Evolutionary conservation across 2,113 vertebrate species (phyloP).

Genomic region (Larimichthys crocea): DNA sequence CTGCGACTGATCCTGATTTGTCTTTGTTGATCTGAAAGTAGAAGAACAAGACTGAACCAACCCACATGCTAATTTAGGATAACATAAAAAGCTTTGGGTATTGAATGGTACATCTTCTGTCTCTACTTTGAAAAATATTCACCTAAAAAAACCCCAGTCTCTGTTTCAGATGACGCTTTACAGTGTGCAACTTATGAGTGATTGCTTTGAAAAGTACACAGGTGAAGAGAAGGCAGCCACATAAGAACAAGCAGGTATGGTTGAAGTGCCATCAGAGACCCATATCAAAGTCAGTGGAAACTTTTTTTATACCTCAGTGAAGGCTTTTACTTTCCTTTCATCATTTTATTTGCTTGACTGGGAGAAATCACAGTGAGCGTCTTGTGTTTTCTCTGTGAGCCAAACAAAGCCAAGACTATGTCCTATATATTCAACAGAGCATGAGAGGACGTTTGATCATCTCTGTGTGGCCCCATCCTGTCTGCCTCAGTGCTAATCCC

Average conservation of each 20-base stretch:
- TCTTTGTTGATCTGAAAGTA: conserved; percentile 21
- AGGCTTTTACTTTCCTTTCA: conserved; percentile 54
- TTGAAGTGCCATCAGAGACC: conserved; percentile 54
- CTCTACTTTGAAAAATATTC: conserved; percentile 33
- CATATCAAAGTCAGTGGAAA: conserved; percentile 68
- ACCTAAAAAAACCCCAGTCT: conserved; percentile 38
- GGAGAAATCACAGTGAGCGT: conserved; percentile 24
- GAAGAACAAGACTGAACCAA: neutral
- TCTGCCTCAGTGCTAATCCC: conserved; percentile 68
- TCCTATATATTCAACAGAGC: conserved; percentile 31
- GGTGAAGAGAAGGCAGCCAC: conserved; percentile 53
- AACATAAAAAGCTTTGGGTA: conserved; percentile 11
- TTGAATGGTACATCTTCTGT: neutral
- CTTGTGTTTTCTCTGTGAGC: conserved; percentile 39
- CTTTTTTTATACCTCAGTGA: conserved; percentile 23
- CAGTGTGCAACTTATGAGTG: neutral
- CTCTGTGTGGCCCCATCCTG: conserved; percentile 65
- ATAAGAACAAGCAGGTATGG: conserved; percentile 53
- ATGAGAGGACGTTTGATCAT: conserved; percentile 66
- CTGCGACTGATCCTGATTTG: conserved; percentile 5
- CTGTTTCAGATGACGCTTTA: conserved; percentile 16
- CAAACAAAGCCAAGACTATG: conserved; percentile 45
- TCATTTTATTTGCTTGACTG: conserved; percentile 61
- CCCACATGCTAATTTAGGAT: neutral
- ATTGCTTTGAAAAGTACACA: conserved; percentile 53